Evolutionary conservation across 2,113 vertebrate genomes (phyloP).

Genomic region (Potamarius usumacintae): DNA sequence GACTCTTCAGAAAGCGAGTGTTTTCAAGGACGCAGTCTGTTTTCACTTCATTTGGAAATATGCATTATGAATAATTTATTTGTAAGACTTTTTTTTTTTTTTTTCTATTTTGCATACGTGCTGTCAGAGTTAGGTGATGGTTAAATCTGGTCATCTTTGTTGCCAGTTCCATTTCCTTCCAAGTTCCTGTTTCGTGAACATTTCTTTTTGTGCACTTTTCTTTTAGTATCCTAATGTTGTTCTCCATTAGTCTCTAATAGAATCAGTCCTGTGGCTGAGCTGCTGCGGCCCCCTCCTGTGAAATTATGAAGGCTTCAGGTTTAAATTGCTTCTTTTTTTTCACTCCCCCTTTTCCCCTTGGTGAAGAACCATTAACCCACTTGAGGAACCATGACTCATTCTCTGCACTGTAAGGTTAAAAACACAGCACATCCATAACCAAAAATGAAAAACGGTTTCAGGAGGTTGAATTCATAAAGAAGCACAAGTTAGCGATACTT

Average conservation of each 20-base stretch:
- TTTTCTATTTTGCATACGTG: neutral
- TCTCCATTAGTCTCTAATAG: constrained; percentile 27
- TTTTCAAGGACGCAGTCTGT: constrained; percentile 24
- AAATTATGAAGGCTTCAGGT: neutral
- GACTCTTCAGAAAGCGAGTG: neutral
- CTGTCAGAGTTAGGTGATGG: neutral
- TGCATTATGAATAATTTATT: constrained; percentile 65
- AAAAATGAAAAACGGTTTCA: constrained; percentile 15
- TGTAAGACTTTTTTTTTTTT: neutral
- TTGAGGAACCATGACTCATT: constrained; percentile 24
- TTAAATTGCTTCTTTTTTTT: neutral
- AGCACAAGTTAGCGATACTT: constrained; percentile 30
- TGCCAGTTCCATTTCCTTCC: neutral
- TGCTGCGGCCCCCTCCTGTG: neutral
- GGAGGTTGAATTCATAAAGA: constrained; percentile 41
- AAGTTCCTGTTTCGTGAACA: neutral
- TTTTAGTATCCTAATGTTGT: constrained; percentile 5
- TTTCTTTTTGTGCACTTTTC: neutral
- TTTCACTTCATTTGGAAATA: constrained; percentile 53
- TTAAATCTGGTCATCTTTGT: constrained; percentile 8
- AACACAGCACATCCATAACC: neutral
- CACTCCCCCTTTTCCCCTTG: no score
- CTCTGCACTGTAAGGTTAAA: constrained; percentile 5
- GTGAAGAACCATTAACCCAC: neutral
- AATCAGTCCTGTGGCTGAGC: neutral